Percentiles rank a stretch among this genome's conserved stretches.
These are phyloP conservation scores for Archaeoteleia sp. DNA, from an alignment of 2,888 invertebrate species.

Conservation along the genomic window DNA sequence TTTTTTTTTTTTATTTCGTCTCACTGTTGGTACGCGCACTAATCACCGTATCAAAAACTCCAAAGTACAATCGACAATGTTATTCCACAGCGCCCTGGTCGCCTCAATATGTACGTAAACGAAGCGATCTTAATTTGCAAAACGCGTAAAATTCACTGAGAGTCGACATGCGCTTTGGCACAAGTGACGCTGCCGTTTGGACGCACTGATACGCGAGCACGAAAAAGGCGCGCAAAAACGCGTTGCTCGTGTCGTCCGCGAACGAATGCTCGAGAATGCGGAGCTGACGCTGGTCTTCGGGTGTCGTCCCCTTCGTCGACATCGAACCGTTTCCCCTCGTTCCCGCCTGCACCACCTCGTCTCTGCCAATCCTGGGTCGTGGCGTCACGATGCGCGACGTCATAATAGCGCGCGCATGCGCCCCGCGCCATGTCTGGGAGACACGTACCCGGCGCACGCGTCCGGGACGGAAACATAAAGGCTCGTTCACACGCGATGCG, in stretches of 20 bases:
- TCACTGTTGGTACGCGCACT: no score
- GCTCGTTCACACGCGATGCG: constrained; percentile 17
- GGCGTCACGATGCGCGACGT: constrained; percentile 48
- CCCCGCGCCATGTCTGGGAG: constrained; percentile 13
- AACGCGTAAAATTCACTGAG: no score
- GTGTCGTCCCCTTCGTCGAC: constrained; percentile 29
- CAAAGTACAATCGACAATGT: no score
- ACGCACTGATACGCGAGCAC: constrained; percentile 10
- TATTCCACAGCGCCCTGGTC: no score
- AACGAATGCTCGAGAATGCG: constrained; percentile 48
- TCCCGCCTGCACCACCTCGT: background rate
- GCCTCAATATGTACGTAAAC: no score
- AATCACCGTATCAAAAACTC: no score
- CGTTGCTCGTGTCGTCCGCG: constrained; percentile 22
- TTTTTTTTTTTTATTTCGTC: no score
- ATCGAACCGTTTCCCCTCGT: constrained; percentile 28
- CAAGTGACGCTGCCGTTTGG: background rate
- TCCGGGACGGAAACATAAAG: constrained; percentile 21
- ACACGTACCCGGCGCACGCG: constrained; percentile 49
- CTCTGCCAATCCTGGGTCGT: constrained; percentile 31
- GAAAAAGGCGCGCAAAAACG: constrained; percentile 30
- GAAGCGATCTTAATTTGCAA: no score
- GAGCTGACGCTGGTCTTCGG: constrained; percentile 33
- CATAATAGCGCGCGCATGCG: constrained; percentile 37
- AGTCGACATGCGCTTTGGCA: no score